A percentile compares a stretch with the other conserved stretches of the same genome.
Evolutionary conservation across 2,113 vertebrate genomes (phyloP).

Genomic region (Dicrurus megarhynchus): DNA sequence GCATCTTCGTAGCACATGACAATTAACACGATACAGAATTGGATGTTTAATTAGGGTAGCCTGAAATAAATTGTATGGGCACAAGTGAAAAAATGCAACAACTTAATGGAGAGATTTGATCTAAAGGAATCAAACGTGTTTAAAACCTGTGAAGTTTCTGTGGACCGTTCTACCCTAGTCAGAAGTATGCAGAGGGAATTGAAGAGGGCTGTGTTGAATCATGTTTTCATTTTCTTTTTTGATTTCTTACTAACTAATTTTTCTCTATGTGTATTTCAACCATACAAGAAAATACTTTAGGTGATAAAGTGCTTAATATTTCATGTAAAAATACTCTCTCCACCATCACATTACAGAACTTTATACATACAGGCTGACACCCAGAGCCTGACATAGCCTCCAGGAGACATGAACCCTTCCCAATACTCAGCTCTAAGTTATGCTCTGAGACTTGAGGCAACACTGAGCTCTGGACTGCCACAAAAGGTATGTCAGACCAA

Average conservation of each 20-base stretch:
- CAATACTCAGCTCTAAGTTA: background rate
- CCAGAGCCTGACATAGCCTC: background rate
- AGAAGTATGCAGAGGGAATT: background rate
- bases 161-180: background rate
- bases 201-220: background rate
- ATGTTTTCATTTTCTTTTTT: background rate
- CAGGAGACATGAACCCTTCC: background rate
- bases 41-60: background rate
- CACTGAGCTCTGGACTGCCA: background rate
- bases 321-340: background rate
- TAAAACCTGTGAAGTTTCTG: background rate
- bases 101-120: background rate
- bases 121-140: background rate
- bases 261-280: background rate
- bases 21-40: background rate
- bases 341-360: background rate
- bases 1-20: background rate
- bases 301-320: background rate
- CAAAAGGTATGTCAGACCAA: rapidly evolving
- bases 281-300: background rate
- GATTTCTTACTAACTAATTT: background rate
- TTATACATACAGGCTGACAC: background rate
- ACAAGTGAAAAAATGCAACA: background rate
- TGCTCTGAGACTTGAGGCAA: background rate
- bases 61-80: background rate